Percentiles rank a stretch among this genome's conserved stretches.
These are phyloP conservation scores for Iguana delicatissima DNA, from an alignment of 2,797 vertebrate genomes.

Conservation along the genomic window DNA sequence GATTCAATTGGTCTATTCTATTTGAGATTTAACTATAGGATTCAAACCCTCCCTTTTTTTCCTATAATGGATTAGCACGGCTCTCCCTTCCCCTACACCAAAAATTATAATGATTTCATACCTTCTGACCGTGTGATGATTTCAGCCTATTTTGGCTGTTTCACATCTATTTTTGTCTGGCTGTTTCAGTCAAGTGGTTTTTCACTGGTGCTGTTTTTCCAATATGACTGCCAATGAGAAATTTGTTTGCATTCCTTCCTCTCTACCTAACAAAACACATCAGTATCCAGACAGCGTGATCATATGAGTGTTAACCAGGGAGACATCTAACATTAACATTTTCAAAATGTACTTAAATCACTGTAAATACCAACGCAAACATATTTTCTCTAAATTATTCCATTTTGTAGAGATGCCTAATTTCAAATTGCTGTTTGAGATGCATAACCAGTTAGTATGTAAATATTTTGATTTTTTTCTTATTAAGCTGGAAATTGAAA, in stretches of 20 bases:
- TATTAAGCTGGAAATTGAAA: slow-evolving; percentile 37
- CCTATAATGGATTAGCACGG: too few relatives aligned
- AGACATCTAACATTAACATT: slow-evolving; percentile 28
- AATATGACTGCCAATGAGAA: not conserved
- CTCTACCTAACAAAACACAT: not conserved
- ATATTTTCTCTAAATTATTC: slow-evolving; percentile 17
- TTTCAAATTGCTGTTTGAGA: slow-evolving; percentile 41
- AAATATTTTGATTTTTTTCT: slow-evolving; percentile 46
- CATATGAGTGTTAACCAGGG: not conserved
- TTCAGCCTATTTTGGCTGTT: not conserved
- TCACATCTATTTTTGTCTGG: not conserved
- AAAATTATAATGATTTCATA: not conserved
- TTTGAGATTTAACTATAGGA: too few relatives aligned
- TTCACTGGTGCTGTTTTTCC: not conserved
- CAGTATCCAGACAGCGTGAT: not conserved
- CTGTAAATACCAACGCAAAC: slow-evolving; percentile 26
- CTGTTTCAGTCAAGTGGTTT: not conserved
- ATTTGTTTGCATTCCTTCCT: not conserved
- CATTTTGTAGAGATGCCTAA: slow-evolving; percentile 8
- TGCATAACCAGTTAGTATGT: slow-evolving; percentile 22
- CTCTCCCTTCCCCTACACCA: too few relatives aligned
- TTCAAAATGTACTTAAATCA: slow-evolving; percentile 34
- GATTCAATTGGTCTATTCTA: too few relatives aligned
- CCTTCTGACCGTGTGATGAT: not conserved
- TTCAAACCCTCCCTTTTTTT: too few relatives aligned